These are phyloP conservation scores for Meiosimyza platycephala DNA, from an alignment of 2,888 invertebrate species.

Conservation along the genomic window DNA sequence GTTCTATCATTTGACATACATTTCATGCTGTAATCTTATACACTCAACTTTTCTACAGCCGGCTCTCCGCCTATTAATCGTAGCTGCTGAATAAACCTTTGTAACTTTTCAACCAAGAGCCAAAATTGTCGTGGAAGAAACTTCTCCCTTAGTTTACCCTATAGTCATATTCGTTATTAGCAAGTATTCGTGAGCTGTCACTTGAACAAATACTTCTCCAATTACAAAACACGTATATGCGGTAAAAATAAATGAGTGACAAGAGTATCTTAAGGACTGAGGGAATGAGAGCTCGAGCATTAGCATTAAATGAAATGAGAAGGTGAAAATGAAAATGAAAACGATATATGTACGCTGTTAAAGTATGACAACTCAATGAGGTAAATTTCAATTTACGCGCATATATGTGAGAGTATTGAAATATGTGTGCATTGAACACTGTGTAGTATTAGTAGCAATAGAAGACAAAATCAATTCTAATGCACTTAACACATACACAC, in stretches of 20 bases:
- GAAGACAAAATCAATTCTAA: not conserved
- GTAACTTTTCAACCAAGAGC: too few species aligned
- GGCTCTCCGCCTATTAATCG: too few species aligned
- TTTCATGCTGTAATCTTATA: too few species aligned
- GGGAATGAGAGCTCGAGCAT: not conserved
- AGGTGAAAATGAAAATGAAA: not conserved
- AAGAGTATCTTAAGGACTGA: not conserved
- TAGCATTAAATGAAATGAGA: not conserved
- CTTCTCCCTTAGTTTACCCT: too few species aligned
- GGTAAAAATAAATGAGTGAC: slow-evolving; percentile 13
- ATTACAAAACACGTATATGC: not conserved
- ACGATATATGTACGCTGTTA: too few species aligned
- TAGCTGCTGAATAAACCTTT: too few species aligned
- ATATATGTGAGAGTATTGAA: not conserved
- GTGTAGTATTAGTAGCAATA: not conserved
- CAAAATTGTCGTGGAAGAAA: too few species aligned
- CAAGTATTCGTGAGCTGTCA: too few species aligned
- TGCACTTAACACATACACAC: not conserved
- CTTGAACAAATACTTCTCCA: too few species aligned
- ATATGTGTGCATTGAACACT: not conserved
- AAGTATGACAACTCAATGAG: not conserved
- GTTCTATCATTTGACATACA: too few species aligned
- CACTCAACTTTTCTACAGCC: too few species aligned
- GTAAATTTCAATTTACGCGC: slow-evolving; percentile 6
- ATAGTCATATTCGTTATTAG: too few species aligned